Evolutionary conservation across 2,113 vertebrate species (phyloP).

Genomic region (Apteryx owenii): DNA sequence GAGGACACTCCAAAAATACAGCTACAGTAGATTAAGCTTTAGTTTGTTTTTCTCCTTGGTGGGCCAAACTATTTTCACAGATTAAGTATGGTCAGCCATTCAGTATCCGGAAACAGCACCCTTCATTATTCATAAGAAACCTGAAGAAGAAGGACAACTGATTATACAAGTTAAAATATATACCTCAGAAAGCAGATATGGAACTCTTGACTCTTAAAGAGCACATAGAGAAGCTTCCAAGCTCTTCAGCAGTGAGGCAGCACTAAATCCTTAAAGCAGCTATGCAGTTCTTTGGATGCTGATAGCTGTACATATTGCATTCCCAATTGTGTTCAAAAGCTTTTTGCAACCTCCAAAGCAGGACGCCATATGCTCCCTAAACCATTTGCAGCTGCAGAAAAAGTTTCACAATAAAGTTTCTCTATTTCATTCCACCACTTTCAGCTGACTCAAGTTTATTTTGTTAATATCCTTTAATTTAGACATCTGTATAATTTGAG

Average conservation of each 20-base stretch:
- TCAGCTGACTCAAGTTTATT: not conserved
- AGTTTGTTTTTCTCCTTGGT: not conserved
- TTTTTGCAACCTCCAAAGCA: not conserved
- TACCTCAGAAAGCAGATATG: not conserved
- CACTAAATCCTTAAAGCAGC: not conserved
- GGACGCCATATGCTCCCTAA: not conserved
- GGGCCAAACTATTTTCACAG: not conserved
- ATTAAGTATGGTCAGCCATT: not conserved
- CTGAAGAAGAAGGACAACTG: not conserved
- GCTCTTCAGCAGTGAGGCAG: not conserved
- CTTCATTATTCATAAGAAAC: not conserved
- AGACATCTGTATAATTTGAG: not conserved
- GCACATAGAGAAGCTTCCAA: not conserved
- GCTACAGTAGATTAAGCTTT: not conserved
- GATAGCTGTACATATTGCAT: not conserved
- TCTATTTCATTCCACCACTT: not conserved
- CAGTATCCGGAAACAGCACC: not conserved
- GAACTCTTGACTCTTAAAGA: not conserved
- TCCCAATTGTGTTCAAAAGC: not conserved
- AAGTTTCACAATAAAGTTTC: not conserved
- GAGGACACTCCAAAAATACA: not conserved
- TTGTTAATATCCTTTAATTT: not conserved
- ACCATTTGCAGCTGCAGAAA: not conserved
- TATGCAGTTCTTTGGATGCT: not conserved
- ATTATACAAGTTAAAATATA: not conserved